phyloP scores from a whole-genome alignment of 2,888 invertebrate species.

The Chirona hameri region DNA sequence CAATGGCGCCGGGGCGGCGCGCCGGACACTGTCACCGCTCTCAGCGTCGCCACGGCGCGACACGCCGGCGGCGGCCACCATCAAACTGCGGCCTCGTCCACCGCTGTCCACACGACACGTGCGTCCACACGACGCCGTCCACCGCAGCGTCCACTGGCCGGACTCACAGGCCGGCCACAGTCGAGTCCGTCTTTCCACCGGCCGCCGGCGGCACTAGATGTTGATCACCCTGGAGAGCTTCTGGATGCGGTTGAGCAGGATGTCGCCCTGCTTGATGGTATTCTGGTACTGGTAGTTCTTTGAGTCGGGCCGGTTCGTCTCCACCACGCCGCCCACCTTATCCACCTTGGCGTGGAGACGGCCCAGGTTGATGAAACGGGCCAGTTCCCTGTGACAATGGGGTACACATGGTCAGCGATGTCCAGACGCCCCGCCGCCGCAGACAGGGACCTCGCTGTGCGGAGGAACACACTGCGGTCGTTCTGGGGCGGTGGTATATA shows the following conservation, averaged over 20 bases:
- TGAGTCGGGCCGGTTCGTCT: slow-evolving; percentile 86
- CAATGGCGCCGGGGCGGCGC: neutral
- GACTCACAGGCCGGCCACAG: slow-evolving; percentile 82
- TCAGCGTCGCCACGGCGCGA: neutral
- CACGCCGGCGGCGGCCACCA: neutral
- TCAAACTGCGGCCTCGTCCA: neutral
- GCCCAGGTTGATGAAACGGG: slow-evolving; percentile 94
- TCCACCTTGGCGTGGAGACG: slow-evolving; percentile 96
- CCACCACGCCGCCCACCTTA: slow-evolving; percentile 72
- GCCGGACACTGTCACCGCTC: slow-evolving; percentile 26
- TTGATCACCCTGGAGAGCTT: slow-evolving; percentile 98
- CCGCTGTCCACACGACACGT: slow-evolving; percentile 28
- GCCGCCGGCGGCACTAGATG: slow-evolving; percentile 79
- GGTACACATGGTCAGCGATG: too few relatives aligned
- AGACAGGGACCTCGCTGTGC: too few relatives aligned
- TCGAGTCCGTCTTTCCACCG: slow-evolving; percentile 68
- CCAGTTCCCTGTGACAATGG: slow-evolving; percentile 57
- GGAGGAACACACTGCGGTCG: too few relatives aligned
- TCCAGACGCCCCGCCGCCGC: too few relatives aligned
- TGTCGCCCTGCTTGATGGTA: slow-evolving; percentile 96
- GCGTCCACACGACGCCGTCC: slow-evolving; percentile 74
- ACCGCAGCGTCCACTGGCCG: slow-evolving; percentile 84
- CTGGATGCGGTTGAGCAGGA: slow-evolving; percentile 94
- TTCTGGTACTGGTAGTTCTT: slow-evolving; percentile 93
- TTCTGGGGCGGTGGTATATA: too few relatives aligned